Evolutionary conservation across 2,888 invertebrate genomes (phyloP), one percentile per base, ranked within the genome.

Genomic region (Meiosimyza decipiens): DNA sequence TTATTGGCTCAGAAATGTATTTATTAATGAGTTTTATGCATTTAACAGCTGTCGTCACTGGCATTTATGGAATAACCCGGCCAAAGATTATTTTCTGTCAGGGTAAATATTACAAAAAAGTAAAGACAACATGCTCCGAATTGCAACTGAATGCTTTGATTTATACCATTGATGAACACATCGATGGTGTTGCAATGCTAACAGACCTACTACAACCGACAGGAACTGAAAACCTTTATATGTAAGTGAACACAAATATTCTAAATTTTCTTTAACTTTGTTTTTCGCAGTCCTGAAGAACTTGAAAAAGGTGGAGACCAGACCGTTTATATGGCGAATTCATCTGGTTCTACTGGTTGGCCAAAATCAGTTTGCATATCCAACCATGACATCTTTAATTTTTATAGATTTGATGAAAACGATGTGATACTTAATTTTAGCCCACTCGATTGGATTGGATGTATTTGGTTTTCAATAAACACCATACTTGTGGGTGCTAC

Each of bases 331-430:
- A 82, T 85, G 60, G 40, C 83, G 5, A 82, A 82, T 59, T 83
- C 85, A 0, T 83, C 84, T 1, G 85, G 85, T 1, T 83, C 85
- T 4, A 83, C 84, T 4, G 84, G 85, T n/a, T 64, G 80, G 22
- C 82, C 83, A 0, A 85, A 85, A 73, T 82, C 81, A 1, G 81
- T 84, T 33, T 75, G 74, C 22, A 52, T 78, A 7, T 73, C 79
- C 2, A 78, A 79, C 49, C 65, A 67, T 18, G 2, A 2, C 40
- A 3, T 28, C n/a, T 6, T 28, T 12, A 11, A 51, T 28, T 59
- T 49, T 47, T n/a, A 18, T 5, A 22, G 50, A 2, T 28, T 69
- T 4, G 2, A 15, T 15, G 49, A 50, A 12, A 59, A 16, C 47
- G 22, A 59, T 6, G 28, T 51, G 3, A 47, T 50, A 6, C 16